Evolutionary conservation across 2,113 vertebrate species (phyloP).

Genomic region (Ciconia boyciana): DNA sequence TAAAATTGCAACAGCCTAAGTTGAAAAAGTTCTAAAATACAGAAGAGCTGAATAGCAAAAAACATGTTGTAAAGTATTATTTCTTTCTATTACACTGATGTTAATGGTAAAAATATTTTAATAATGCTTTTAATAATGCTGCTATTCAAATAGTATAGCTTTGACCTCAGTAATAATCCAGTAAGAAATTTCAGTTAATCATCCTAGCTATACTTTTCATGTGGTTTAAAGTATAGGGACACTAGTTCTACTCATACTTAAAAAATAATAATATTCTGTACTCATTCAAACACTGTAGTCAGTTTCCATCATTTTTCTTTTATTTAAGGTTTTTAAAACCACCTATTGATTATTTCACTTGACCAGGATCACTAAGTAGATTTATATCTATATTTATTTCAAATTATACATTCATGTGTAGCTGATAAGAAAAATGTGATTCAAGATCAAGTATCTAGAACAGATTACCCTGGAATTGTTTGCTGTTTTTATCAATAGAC

Average conservation of each 20-base stretch:
- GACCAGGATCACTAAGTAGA: background rate
- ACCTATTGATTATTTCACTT: background rate
- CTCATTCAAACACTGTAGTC: background rate
- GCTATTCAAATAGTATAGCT: background rate
- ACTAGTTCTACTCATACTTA: background rate
- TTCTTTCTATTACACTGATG: background rate
- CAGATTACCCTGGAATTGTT: background rate
- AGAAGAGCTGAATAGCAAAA: background rate
- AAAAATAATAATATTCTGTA: background rate
- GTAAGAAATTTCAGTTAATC: background rate
- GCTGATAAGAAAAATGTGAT: background rate
- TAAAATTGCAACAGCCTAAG: background rate
- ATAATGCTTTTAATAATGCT: background rate
- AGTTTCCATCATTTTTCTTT: background rate
- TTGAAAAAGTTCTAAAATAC: background rate
- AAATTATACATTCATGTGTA: background rate
- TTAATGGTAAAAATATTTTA: background rate
- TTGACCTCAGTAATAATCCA: background rate
- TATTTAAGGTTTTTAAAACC: background rate
- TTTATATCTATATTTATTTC: background rate
- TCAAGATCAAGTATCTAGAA: background rate
- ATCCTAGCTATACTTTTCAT: background rate
- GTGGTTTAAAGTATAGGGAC: background rate
- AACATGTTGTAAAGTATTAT: background rate
- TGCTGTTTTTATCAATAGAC: background rate